Base-by-base conservation (phyloP, 2,888 invertebrate genomes). In the Hirtodrosophila cameraria region DNA sequence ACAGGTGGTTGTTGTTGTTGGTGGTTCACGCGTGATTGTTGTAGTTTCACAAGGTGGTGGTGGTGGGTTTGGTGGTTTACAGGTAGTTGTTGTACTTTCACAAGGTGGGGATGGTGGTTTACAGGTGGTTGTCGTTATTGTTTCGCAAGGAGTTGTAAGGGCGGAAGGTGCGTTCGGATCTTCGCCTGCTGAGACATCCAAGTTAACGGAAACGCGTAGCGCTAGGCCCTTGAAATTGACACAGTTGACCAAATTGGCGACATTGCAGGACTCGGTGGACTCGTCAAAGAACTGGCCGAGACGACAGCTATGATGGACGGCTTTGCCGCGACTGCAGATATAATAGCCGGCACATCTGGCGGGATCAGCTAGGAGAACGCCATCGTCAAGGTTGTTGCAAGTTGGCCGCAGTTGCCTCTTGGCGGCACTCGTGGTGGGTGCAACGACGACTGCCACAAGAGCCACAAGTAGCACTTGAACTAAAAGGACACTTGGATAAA, bases 381-480 rank as follows among this genome's bases (percentile, higher is more conserved):
- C 74, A 27, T 74, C 58, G 4, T 33, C 35, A 5, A 36, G 33
- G 4, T n/a, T 48, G 9, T 53, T 33, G 23, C 74, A 74, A 46
- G 45, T 71, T 20, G 57, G 50, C 5, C 54, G 62, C 15, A 46
- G 8, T n/a, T 18, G 28, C 20, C 3, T 20, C 33, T 41, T 30
- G 3, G 39, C 25, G 30, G 61, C 73, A 28, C 35, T 25, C 4
- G 54, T 50, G 11, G 59, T 18, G 27, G 52, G 28, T 8, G 46
- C 30, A 6, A 31, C 38, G 6, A 42, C 53, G 13, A 60, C 18
- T n/a, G 70, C 67, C 55, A 55, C 70, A 12, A 70, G 36, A 46
- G 61, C 57, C 43, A 65, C 36, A 36, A 78, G 42, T 15, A 79
- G 13, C 20, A 71, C 13, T 8, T 43, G 41, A 53, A 67, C 80